Evolutionary conservation across 2,113 vertebrate species (phyloP).

Genomic region (Carettochelys insculpta): DNA sequence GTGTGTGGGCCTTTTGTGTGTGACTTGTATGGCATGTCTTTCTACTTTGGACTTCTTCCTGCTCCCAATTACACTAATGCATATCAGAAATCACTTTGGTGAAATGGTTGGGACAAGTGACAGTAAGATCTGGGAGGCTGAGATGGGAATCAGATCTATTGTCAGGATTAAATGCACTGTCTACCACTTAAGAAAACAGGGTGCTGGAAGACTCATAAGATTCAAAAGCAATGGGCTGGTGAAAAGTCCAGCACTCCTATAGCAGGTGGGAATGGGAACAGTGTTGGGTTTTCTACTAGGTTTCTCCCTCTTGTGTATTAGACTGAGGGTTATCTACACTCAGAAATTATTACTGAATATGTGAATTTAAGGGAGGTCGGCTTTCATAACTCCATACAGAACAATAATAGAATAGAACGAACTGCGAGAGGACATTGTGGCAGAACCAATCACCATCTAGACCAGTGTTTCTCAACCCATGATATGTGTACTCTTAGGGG

Average conservation of each 20-base stretch:
- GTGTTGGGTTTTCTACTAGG: background rate
- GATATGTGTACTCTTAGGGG: no score
- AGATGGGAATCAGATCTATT: background rate
- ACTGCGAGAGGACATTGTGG: no score
- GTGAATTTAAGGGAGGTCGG: background rate
- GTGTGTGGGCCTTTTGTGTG: background rate
- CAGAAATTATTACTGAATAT: background rate
- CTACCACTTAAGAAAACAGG: background rate
- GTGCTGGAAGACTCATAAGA: background rate
- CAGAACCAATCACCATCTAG: no score
- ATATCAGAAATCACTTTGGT: background rate
- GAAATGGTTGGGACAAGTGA: background rate
- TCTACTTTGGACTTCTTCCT: rapidly evolving
- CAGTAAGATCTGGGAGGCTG: background rate
- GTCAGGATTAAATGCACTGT: background rate
- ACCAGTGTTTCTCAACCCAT: no score
- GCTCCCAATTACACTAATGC: background rate
- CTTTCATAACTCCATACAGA: background rate
- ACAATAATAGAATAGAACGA: background rate
- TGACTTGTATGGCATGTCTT: background rate
- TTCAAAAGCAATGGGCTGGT: background rate
- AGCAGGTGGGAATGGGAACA: background rate
- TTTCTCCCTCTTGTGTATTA: background rate
- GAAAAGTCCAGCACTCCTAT: background rate
- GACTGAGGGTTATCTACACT: background rate